Evolutionary conservation across 2,797 vertebrate genomes (phyloP).

Genomic region (Acanthurus leucopareius): DNA sequence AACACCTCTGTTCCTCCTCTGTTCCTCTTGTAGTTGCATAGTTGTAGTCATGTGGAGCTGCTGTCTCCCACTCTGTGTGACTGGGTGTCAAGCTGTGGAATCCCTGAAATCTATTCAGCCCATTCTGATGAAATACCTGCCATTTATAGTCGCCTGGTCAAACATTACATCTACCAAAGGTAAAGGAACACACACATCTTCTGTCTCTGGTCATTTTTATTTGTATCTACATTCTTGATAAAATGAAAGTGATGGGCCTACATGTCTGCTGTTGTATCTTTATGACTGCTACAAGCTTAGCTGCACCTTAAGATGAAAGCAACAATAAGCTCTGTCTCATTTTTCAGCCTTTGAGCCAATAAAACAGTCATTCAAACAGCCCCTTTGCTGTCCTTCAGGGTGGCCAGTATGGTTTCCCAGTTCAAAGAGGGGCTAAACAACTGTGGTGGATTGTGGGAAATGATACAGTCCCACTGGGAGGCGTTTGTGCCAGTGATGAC

Average conservation of each 20-base stretch:
- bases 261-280: not conserved
- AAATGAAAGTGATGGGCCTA: not conserved
- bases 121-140: slow-evolving; percentile 58
- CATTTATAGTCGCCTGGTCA: slow-evolving; percentile 72
- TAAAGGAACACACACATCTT: slow-evolving; percentile 14
- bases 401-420: slow-evolving; percentile 80
- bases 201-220: not conserved
- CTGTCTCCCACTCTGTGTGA: slow-evolving; percentile 69
- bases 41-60: slow-evolving; percentile 48
- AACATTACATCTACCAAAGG: slow-evolving; percentile 76
- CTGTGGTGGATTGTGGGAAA: slow-evolving; percentile 80
- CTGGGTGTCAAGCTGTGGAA: slow-evolving; percentile 76
- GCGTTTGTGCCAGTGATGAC: slow-evolving; percentile 78
- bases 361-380: not conserved
- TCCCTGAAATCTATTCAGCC: slow-evolving; percentile 68
- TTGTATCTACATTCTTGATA: not conserved
- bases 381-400: slow-evolving; percentile 59
- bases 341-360: not conserved
- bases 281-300: not conserved
- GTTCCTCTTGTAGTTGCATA: slow-evolving; percentile 52
- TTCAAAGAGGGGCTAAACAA: slow-evolving; percentile 80
- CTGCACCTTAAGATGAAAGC: not conserved
- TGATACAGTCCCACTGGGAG: slow-evolving; percentile 67
- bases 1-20: not conserved
- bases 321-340: not conserved